Evolutionary conservation across 2,113 vertebrate genomes (phyloP).

Genomic region (Seriola dumerili): DNA sequence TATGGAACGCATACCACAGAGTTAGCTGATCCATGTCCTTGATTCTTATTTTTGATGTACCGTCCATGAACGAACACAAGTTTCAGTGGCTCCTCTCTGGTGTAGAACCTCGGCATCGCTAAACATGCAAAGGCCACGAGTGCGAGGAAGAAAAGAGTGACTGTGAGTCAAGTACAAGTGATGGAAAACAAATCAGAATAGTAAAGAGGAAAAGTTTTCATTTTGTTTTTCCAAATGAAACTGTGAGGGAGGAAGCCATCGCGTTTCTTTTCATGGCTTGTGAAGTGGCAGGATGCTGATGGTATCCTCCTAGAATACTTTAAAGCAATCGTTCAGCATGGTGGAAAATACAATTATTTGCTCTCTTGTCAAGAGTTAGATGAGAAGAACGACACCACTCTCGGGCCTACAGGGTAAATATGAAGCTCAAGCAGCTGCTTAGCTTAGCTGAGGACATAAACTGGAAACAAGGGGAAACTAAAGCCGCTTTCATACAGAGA

Average conservation of each 20-base stretch:
- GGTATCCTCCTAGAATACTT: slow-evolving; percentile 1
- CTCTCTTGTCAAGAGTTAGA: slow-evolving; percentile 22
- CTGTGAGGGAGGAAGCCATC: background rate
- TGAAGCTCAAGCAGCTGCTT: background rate
- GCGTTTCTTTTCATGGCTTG: slow-evolving; percentile 18
- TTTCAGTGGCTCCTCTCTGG: slow-evolving; percentile 32
- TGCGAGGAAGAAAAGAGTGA: slow-evolving; percentile 17
- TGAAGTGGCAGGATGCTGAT: slow-evolving; percentile 24
- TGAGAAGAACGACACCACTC: background rate
- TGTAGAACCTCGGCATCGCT: slow-evolving; percentile 25
- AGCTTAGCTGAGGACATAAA: background rate
- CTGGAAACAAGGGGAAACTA: background rate
- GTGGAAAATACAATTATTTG: slow-evolving; percentile 6
- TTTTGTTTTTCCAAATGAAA: slow-evolving; percentile 3
- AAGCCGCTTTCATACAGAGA: no score
- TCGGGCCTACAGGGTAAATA: background rate
- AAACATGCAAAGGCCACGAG: slow-evolving; percentile 64
- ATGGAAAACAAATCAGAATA: slow-evolving; percentile 21
- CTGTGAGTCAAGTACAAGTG: slow-evolving; percentile 11
- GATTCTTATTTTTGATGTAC: slow-evolving; percentile 30
- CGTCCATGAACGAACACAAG: slow-evolving; percentile 31
- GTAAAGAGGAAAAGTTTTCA: background rate
- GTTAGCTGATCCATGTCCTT: slow-evolving; percentile 47
- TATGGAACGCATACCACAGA: slow-evolving; percentile 37
- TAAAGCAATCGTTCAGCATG: slow-evolving; percentile 6